A percentile compares a stretch with the other conserved stretches of the same genome.
Conservation (phyloP, 2,113 vertebrate genomes). For the Lutjanus erythropterus region DNA sequence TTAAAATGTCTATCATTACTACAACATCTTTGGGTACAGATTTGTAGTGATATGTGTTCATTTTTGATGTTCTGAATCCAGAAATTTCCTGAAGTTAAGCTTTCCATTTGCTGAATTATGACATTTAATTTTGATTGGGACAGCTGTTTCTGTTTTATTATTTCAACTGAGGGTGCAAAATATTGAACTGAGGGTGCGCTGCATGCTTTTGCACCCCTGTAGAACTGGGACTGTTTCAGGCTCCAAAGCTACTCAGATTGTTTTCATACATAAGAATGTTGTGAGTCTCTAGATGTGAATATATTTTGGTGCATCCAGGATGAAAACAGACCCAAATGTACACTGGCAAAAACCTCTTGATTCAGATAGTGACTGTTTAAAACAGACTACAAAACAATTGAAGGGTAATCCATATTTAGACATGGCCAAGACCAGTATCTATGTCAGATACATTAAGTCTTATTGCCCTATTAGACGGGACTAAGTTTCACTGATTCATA, state of each 20-base stretch:
- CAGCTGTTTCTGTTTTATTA: too few relatives aligned
- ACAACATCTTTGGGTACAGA: too few relatives aligned
- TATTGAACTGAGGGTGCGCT: too few relatives aligned
- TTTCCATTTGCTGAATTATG: too few relatives aligned
- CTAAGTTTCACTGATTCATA: conserved; percentile 34
- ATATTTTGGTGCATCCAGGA: background rate
- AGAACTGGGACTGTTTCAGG: too few relatives aligned
- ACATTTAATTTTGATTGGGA: too few relatives aligned
- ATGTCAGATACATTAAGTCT: background rate
- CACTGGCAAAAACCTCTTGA: background rate
- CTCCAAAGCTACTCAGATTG: conserved; percentile 3
- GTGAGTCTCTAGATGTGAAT: background rate
- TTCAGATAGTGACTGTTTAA: background rate
- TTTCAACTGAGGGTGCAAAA: too few relatives aligned
- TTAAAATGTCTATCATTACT: too few relatives aligned
- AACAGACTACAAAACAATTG: background rate
- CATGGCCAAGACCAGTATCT: background rate
- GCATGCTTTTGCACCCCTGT: too few relatives aligned
- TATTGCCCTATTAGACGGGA: background rate
- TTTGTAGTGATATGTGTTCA: too few relatives aligned
- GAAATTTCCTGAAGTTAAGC: too few relatives aligned
- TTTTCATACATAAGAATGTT: conserved; percentile 4
- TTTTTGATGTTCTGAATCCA: too few relatives aligned
- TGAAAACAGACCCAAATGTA: background rate
- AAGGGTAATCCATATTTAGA: conserved; percentile 1